Conservation (phyloP, 2,797 vertebrate genomes). For the Lateolabrax maculatus region DNA sequence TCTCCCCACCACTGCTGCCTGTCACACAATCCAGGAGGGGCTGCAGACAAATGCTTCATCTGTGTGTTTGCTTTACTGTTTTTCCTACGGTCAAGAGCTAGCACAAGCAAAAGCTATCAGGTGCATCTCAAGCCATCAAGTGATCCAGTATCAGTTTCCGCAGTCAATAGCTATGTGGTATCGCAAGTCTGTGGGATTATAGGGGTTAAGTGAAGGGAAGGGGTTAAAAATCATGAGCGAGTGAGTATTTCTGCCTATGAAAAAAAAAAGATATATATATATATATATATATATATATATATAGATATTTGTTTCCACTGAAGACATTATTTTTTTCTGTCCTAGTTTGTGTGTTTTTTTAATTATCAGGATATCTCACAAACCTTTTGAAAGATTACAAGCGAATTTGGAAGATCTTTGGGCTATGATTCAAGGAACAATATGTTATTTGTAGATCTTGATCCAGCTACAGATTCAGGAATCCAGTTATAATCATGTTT, state of each 20-base stretch:
- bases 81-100: slow-evolving; percentile 61
- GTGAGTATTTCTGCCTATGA: too few relatives aligned
- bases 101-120: slow-evolving; percentile 48
- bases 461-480: not conserved
- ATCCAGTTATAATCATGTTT: not conserved
- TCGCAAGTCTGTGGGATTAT: not conserved
- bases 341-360: too few relatives aligned
- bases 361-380: too few relatives aligned
- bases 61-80: slow-evolving; percentile 81
- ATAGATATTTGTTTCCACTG: too few relatives aligned
- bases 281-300: too few relatives aligned
- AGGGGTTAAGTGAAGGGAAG: not conserved
- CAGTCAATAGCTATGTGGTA: slow-evolving; percentile 9
- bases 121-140: slow-evolving; percentile 43
- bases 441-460: not conserved
- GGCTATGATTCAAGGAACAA: not conserved
- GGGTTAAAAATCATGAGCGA: not conserved
- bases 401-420: not conserved
- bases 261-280: too few relatives aligned
- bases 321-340: not conserved
- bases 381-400: not conserved
- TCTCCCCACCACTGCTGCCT: slow-evolving; percentile 73
- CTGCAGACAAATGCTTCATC: slow-evolving; percentile 81
- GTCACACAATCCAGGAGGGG: slow-evolving; percentile 78
- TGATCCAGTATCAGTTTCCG: slow-evolving; percentile 30